A percentile compares a stretch with the other conserved stretches of the same genome.
Evolutionary conservation across 92 coral and sea anemone genomes (phyloP).

Genomic region (Galaxea fascicularis): DNA sequence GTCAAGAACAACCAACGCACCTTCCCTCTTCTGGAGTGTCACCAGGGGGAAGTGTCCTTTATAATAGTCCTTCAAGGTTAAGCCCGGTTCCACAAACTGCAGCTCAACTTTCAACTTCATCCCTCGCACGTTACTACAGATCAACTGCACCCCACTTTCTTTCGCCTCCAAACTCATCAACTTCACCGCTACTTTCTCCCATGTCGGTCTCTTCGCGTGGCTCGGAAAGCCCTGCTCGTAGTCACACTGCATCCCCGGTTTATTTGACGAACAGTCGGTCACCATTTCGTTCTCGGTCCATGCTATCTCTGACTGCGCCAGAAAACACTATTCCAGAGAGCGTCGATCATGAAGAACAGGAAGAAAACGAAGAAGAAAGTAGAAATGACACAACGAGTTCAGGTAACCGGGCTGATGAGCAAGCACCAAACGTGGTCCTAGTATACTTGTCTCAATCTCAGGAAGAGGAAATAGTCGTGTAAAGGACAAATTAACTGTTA

Average conservation of each 20-base stretch:
- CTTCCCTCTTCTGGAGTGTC: background rate
- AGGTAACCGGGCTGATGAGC: background rate
- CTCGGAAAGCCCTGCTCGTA: background rate
- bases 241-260: background rate
- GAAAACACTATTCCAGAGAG: slow-evolving; percentile 33
- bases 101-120: background rate
- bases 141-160: slow-evolving; percentile 5
- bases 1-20: background rate
- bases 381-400: background rate
- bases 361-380: background rate
- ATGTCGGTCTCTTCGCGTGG: background rate
- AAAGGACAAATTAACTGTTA: background rate
- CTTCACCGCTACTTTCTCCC: slow-evolving; percentile 11
- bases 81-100: background rate
- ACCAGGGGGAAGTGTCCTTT: background rate
- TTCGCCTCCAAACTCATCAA: background rate
- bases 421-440: slow-evolving; percentile 29
- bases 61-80: background rate
- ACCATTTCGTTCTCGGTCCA: slow-evolving; percentile 19
- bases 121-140: slow-evolving; percentile 9
- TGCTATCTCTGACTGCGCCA: slow-evolving; percentile 18
- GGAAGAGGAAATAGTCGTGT: slow-evolving; percentile 40
- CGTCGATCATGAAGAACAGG: slow-evolving; percentile 21
- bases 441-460: slow-evolving; percentile 42
- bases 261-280: slow-evolving; percentile 11